Percentiles rank a stretch among this genome's conserved stretches.
These are phyloP conservation scores for Loris lydekkerianus DNA, from an alignment of 2,797 vertebrate species.

Conservation along the genomic window DNA sequence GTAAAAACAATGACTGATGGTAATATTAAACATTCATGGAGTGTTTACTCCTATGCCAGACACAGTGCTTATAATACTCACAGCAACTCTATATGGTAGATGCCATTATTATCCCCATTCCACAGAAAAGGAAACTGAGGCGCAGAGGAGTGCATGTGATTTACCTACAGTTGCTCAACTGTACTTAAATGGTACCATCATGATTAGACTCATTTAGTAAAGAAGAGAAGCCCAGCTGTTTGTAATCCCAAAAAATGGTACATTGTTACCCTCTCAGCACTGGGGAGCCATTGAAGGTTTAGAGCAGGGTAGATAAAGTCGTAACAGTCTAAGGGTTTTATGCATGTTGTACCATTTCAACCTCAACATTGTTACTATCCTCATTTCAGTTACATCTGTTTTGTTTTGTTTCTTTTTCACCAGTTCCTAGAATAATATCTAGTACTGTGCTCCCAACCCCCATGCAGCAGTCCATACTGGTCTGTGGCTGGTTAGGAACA, in stretches of 20 bases:
- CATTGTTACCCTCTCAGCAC: neutral
- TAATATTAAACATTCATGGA: neutral
- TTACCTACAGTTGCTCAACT: neutral
- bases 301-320: neutral
- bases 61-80: neutral
- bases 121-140: slow-evolving; percentile 9
- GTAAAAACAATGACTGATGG: neutral
- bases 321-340: neutral
- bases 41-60: neutral
- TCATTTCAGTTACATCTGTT: neutral
- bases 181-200: neutral
- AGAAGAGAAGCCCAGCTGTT: neutral
- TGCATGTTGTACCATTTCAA: neutral
- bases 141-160: neutral
- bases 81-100: neutral
- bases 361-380: too few species aligned
- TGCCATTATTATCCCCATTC: neutral
- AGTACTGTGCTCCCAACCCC: too few species aligned
- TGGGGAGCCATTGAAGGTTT: neutral
- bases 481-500: too few species aligned
- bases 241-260: neutral
- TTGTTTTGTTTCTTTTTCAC: neutral
- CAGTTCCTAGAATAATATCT: neutral
- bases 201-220: neutral
- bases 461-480: too few species aligned